Conservation (phyloP, 2,113 vertebrate genomes). For the Calyptomena viridis region DNA sequence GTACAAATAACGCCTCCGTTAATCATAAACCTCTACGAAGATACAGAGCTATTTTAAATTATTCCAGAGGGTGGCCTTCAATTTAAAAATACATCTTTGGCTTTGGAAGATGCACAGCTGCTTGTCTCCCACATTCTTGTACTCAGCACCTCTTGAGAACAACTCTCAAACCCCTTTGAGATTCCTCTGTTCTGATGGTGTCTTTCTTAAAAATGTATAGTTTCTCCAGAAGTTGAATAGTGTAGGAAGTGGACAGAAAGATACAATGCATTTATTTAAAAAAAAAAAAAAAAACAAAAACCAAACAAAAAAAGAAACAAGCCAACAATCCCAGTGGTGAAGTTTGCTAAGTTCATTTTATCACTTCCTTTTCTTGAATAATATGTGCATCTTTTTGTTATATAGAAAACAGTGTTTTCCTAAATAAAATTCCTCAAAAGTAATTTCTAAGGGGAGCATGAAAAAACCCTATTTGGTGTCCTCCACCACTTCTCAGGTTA, state of each 20-base stretch:
- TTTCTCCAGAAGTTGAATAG: not conserved
- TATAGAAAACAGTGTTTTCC: not conserved
- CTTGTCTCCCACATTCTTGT: not conserved
- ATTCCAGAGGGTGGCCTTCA: not conserved
- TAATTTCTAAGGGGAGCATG: not conserved
- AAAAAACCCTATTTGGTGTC: fast-evolving
- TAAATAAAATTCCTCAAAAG: not conserved
- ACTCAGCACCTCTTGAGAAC: not conserved
- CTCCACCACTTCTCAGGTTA: fast-evolving
- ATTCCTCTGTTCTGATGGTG: not conserved
- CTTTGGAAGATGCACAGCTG: not conserved
- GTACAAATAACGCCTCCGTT: not conserved
- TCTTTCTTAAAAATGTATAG: not conserved
- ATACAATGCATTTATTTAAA: fast-evolving
- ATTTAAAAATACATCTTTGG: not conserved
- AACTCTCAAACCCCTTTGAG: not conserved
- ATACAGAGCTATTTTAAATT: not conserved
- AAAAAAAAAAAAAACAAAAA: too few species aligned
- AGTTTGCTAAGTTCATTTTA: not conserved
- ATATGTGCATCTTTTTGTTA: not conserved
- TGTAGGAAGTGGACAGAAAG: not conserved
- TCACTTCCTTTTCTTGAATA: not conserved
- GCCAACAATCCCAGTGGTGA: fast-evolving
- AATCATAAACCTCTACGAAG: slow-evolving; percentile 2
- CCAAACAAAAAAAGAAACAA: too few species aligned